Percentiles rank a stretch among this genome's conserved stretches.
Conservation (phyloP, 2,797 vertebrate genomes). For the Propithecus perrieri region DNA sequence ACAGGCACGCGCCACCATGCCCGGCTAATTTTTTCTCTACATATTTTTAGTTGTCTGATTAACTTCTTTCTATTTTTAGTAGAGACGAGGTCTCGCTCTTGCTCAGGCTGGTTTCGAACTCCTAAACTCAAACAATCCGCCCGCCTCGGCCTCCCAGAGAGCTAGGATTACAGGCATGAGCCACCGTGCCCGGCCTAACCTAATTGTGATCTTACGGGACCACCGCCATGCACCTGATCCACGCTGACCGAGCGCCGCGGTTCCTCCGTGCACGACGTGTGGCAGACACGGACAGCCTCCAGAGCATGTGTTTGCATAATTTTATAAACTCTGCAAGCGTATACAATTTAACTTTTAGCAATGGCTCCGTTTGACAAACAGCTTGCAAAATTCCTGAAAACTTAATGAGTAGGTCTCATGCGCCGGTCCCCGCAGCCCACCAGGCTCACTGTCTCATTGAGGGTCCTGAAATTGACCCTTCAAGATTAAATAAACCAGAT, state of each 20-base stretch:
- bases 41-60: too few relatives aligned
- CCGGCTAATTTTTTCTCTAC: too few relatives aligned
- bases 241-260: background rate
- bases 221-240: too few relatives aligned
- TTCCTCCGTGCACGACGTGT: fast-evolving
- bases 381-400: background rate
- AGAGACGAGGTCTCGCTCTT: too few relatives aligned
- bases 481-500: background rate
- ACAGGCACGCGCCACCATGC: too few relatives aligned
- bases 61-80: too few relatives aligned
- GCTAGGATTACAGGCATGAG: too few relatives aligned
- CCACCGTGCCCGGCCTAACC: too few relatives aligned
- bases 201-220: background rate
- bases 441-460: background rate
- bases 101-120: too few relatives aligned
- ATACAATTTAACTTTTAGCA: background rate
- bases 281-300: background rate
- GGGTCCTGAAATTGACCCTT: background rate
- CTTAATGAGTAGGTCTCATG: fast-evolving
- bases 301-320: background rate
- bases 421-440: background rate
- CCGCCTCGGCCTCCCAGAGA: too few relatives aligned
- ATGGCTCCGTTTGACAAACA: background rate
- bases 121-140: too few relatives aligned
- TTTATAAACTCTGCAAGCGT: background rate